Conservation (phyloP, 30 jellyfish, hydroid and myxozoan genomes). For the Rhopilema esculentum region DNA sequence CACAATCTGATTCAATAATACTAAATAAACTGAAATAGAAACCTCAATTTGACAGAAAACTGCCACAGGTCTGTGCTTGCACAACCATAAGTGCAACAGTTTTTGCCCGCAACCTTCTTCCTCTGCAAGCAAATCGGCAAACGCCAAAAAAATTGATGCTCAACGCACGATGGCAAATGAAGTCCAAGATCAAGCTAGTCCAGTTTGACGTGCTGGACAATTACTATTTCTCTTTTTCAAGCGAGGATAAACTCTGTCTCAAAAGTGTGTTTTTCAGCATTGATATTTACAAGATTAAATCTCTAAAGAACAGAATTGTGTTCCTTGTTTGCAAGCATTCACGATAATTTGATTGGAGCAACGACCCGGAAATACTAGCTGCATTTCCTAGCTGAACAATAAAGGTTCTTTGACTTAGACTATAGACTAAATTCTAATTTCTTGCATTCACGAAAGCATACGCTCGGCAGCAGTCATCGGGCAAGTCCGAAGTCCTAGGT, state of each 20-base stretch:
- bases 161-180: constrained; percentile 16
- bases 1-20: too few relatives aligned
- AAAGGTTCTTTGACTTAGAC: neutral
- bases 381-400: constrained; percentile 3
- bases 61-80: constrained; percentile 6
- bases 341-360: neutral
- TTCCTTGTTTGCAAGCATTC: neutral
- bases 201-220: neutral
- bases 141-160: constrained; percentile 8
- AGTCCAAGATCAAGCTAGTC: constrained; percentile 22
- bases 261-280: neutral
- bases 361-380: neutral
- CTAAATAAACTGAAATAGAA: too few relatives aligned
- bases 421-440: neutral
- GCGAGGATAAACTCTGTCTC: neutral
- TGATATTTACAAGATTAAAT: neutral
- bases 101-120: neutral
- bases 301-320: neutral
- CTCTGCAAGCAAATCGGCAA: constrained; percentile 11
- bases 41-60: constrained; percentile 11
- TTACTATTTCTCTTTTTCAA: neutral
- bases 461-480: constrained; percentile 28
- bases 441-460: neutral
- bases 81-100: constrained; percentile 19
- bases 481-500: constrained; percentile 1